These are phyloP conservation scores for Mastigias papua DNA, from an alignment of 30 jellyfish, hydroid and myxozoan species.

Conservation along the genomic window DNA sequence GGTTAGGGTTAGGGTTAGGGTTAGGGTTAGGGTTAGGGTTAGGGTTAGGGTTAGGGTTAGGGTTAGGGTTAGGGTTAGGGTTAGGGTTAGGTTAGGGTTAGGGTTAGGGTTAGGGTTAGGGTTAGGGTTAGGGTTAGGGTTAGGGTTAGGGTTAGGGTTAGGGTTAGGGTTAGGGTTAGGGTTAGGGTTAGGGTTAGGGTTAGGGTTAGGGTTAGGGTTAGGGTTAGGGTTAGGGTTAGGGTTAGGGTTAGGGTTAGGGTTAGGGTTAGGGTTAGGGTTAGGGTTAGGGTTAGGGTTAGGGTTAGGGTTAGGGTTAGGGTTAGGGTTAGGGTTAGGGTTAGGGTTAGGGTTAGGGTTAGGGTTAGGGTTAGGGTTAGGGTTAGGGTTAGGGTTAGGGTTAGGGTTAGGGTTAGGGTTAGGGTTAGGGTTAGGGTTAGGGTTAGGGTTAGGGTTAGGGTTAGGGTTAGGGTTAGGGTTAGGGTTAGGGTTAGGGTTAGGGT, in stretches of 20 bases:
- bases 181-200: too few species aligned
- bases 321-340: constrained; percentile 28
- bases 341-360: constrained; percentile 25
- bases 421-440: constrained; percentile 18
- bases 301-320: too few species aligned
- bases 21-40: not conserved
- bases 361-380: constrained; percentile 27
- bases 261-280: constrained; percentile 51
- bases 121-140: too few species aligned
- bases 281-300: constrained; percentile 47
- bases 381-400: not conserved
- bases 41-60: not conserved
- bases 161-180: too few species aligned
- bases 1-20: too few species aligned
- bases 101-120: constrained; percentile 11
- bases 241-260: too few species aligned
- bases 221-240: too few species aligned
- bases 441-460: constrained; percentile 32
- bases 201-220: too few species aligned
- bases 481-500: constrained; percentile 63
- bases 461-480: constrained; percentile 61
- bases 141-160: not conserved
- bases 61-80: not conserved
- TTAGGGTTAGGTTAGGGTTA: too few species aligned
- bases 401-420: constrained; percentile 7